These are phyloP conservation scores for Styela plicata DNA, from an alignment of 23 tunicate genomes.

Conservation along the genomic window DNA sequence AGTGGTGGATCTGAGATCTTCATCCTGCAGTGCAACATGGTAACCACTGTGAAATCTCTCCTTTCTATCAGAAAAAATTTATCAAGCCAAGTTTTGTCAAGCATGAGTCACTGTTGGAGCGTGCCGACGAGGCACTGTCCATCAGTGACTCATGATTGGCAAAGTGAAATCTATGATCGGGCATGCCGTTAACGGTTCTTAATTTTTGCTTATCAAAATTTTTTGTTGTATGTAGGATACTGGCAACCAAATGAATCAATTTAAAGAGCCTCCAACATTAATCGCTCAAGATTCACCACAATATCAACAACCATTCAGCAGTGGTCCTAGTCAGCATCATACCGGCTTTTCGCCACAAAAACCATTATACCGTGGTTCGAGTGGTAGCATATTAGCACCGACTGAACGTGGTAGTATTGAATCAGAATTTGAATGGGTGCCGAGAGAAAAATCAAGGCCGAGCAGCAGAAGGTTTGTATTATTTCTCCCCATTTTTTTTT, in stretches of 20 bases:
- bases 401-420: background rate
- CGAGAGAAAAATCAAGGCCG: constrained; percentile 21
- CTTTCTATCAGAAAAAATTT: no score
- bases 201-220: no score
- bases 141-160: no score
- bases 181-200: no score
- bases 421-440: background rate
- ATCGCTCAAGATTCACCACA: no score
- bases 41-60: no score
- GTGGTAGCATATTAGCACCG: background rate
- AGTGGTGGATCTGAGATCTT: no score
- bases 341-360: background rate
- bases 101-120: no score
- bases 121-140: no score
- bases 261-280: background rate
- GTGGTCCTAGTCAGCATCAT: background rate
- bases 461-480: constrained; percentile 18
- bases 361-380: background rate
- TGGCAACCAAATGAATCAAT: background rate
- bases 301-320: background rate
- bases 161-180: no score
- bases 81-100: no score
- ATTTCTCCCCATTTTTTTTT: background rate
- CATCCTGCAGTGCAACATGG: no score
- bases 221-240: background rate